phyloP scores from a whole-genome alignment of 92 coral and sea anemone species.

The Paramuricea clavata region DNA sequence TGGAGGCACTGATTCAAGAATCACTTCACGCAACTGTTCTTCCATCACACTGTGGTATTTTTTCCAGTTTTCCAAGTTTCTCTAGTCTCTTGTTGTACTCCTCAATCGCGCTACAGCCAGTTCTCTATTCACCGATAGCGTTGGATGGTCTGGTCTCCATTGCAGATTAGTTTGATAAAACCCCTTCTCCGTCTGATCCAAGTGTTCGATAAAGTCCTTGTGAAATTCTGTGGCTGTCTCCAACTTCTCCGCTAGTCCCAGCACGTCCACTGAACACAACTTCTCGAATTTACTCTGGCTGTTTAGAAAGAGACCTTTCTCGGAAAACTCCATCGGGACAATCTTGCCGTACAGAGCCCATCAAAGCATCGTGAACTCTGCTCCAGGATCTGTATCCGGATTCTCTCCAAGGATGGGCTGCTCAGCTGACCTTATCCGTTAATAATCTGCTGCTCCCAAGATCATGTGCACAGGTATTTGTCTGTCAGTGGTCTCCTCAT shows the following conservation, averaged over 20 bases:
- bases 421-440: no score
- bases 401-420: no score
- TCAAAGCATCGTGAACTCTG: background rate
- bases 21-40: conserved; percentile 19
- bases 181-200: conserved; percentile 60
- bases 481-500: no score
- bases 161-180: conserved; percentile 69
- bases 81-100: conserved; percentile 67
- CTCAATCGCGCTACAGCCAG: conserved; percentile 60
- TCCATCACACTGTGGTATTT: conserved; percentile 8
- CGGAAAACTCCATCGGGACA: background rate
- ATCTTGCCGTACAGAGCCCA: background rate
- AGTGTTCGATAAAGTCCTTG: conserved; percentile 63
- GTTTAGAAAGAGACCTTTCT: background rate
- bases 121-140: conserved; percentile 67
- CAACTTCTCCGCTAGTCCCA: conserved; percentile 66
- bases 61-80: conserved; percentile 15
- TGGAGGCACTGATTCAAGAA: conserved; percentile 59
- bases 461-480: no score
- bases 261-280: conserved; percentile 75
- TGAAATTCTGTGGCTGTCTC: conserved; percentile 36
- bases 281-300: conserved; percentile 52
- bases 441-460: no score
- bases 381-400: no score
- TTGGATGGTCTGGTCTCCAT: conserved; percentile 71